Base-by-base conservation (phyloP, 2,888 invertebrate genomes). In the Ischnura elegans region DNA sequence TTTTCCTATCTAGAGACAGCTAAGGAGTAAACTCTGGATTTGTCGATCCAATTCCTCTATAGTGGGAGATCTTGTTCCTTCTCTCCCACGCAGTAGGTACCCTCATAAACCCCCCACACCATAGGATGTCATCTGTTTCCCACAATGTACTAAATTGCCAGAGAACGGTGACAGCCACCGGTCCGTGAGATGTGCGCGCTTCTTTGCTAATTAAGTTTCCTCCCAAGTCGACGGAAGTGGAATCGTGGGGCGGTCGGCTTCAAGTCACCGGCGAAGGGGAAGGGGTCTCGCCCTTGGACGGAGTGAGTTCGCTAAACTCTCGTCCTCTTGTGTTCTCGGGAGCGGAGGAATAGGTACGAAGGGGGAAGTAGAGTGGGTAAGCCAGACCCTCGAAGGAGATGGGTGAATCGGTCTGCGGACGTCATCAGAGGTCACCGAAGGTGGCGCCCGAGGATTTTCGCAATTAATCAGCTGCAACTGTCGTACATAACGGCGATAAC, bases 141-240 rank as follows among this genome's bases (percentile, higher is more conserved):
- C 66, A 66, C 66, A 66, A 66, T 66, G 66, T 29, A 66, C 66
- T 29, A 66, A 66, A 66, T 66, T 66, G 66, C 66, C 29, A 66
- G 66, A 66, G 66, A 29, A 66, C 29, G 66, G 66, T 25, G 21
- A 66, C n/a, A 5, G 61, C 61, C 61, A 21, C 16, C 61, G 66
- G 29, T 66, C 66, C 66, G 29, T 66, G 66, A 66, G 66, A 76
- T 76, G 76, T 76, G 76, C 36, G 36, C 76, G 10, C 76, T 76
- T 36, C 76, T 76, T 76, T 76, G 76, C 76, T 76, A 76, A 76
- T 76, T 76, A 76, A 76, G 76, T 76, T 76, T 76, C 76, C 36
- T 36, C 19, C 51, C 76, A 76, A 76, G 76, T 76, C 76, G 76
- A 36, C 16, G 76, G 13, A 36, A 16, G 5, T 29, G 13, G 76